Conservation (phyloP, 2,888 invertebrate genomes). For the Sturmia bella region DNA sequence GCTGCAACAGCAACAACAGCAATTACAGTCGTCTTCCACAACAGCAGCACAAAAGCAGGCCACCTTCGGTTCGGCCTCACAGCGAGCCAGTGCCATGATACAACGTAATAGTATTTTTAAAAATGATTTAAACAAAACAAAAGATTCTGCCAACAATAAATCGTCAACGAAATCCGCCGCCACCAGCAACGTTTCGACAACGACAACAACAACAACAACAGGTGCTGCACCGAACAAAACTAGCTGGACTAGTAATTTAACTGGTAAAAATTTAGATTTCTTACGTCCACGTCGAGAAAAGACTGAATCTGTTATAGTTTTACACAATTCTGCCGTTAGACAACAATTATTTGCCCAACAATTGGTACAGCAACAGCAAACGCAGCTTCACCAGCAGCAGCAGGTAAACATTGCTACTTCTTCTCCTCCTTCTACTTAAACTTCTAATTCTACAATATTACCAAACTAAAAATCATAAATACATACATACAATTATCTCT, state of each 20-base stretch:
- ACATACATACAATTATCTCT: constrained; percentile 20
- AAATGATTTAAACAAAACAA: constrained; percentile 67
- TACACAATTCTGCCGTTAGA: constrained; percentile 85
- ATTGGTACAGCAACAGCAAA: constrained; percentile 79
- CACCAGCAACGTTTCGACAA: constrained; percentile 49
- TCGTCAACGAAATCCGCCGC: constrained; percentile 55
- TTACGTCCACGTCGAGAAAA: constrained; percentile 91
- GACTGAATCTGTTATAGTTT: constrained; percentile 93
- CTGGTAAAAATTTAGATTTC: constrained; percentile 80
- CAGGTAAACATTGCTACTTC: constrained; percentile 76
- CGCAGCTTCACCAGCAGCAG: constrained; percentile 71
- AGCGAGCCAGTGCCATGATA: constrained; percentile 87
- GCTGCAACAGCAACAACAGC: constrained; percentile 68
- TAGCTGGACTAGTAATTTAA: constrained; percentile 79
- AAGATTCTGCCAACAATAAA: constrained; percentile 60
- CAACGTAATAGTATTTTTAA: constrained; percentile 83
- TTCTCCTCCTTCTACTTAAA: constrained; percentile 33
- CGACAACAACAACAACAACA: constrained; percentile 42
- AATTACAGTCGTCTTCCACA: constrained; percentile 80
- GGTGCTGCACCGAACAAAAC: constrained; percentile 74
- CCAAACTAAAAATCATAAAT: constrained; percentile 61
- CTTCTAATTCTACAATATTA: constrained; percentile 69
- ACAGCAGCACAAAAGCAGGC: constrained; percentile 79
- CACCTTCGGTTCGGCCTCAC: constrained; percentile 76
- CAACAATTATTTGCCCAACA: constrained; percentile 78